phyloP scores from a whole-genome alignment of 2,113 vertebrate species.

The Labrus mixtus region DNA sequence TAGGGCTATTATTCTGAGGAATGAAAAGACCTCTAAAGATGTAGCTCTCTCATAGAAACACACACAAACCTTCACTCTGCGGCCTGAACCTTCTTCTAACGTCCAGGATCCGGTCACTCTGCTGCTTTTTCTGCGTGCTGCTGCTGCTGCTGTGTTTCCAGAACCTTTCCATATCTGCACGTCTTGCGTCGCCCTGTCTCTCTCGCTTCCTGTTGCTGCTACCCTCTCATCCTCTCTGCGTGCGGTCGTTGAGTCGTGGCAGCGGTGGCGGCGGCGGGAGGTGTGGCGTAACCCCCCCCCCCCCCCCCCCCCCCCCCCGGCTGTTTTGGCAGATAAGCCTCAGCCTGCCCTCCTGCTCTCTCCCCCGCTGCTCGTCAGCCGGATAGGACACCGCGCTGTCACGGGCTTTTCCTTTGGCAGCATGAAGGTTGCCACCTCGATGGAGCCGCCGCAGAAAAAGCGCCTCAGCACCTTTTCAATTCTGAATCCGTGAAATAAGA shows the following conservation, averaged over 20 bases:
- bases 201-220: slow-evolving; percentile 42
- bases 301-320: no score
- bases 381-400: slow-evolving; percentile 57
- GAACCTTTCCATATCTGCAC: slow-evolving; percentile 7
- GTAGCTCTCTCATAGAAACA: no score
- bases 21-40: no score
- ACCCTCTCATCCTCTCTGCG: slow-evolving; percentile 60
- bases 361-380: slow-evolving; percentile 61
- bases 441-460: background rate
- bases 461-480: slow-evolving; percentile 26
- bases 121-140: background rate
- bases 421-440: slow-evolving; percentile 41
- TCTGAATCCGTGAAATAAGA: slow-evolving; percentile 6
- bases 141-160: slow-evolving; percentile 18
- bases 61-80: no score
- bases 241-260: slow-evolving; percentile 56
- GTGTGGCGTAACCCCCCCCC: slow-evolving; percentile 56
- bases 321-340: slow-evolving; percentile 81
- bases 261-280: slow-evolving; percentile 56
- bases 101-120: background rate
- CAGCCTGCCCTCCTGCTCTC: slow-evolving; percentile 60
- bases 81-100: background rate
- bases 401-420: slow-evolving; percentile 20
- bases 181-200: slow-evolving; percentile 1
- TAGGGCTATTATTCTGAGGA: no score